phyloP scores from a whole-genome alignment of 2,113 vertebrate genomes.

The Micromys minutus region DNA sequence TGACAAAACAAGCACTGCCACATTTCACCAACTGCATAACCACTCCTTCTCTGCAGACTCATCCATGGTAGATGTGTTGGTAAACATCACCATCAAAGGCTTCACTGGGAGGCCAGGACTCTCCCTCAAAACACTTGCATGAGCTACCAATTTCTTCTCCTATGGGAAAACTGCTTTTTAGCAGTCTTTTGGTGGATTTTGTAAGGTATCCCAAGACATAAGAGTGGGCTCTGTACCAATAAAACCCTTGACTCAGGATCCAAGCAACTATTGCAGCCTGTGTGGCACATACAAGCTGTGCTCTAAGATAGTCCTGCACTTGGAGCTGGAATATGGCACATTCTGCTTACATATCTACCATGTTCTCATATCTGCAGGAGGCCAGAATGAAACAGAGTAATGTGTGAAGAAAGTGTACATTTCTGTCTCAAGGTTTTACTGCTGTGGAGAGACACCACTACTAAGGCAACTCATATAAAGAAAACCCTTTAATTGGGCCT shows the following conservation, averaged over 20 bases:
- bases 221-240: background rate
- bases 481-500: background rate
- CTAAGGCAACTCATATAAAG: background rate
- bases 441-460: background rate
- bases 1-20: constrained; percentile 44
- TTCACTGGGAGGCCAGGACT: background rate
- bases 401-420: background rate
- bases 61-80: background rate
- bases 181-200: background rate
- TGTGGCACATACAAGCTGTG: rapidly evolving
- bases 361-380: background rate
- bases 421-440: background rate
- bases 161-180: background rate
- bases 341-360: background rate
- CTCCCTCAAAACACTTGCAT: background rate
- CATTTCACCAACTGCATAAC: background rate
- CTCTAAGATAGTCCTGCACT: background rate
- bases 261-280: rapidly evolving
- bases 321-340: background rate
- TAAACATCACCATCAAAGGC: background rate
- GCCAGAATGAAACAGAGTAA: background rate
- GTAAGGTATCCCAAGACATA: background rate
- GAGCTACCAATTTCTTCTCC: background rate
- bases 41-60: background rate
- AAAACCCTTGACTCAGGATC: no score